Evolutionary conservation across 2,888 invertebrate genomes (phyloP), one percentile per base, ranked within the genome.

Genomic region (Drosophila colorata): DNA sequence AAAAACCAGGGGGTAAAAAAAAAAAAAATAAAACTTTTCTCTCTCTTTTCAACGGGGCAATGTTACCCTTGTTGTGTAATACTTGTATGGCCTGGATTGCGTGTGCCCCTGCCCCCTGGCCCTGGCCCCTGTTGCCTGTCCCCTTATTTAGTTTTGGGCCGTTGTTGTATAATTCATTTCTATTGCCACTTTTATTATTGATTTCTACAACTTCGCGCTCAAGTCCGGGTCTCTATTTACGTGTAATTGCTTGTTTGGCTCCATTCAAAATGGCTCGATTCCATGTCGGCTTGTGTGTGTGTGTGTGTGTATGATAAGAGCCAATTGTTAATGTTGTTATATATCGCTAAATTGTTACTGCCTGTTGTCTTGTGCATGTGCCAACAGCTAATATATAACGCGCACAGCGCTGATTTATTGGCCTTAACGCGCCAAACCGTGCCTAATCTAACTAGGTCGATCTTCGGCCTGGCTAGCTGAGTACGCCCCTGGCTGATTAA

Each of bases 41-140:
- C 53, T 37, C 35, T 25, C 38, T 58, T 57, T 56, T 56, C 35
- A 38, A 46, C 47, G 59, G 73, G 58, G 67, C 84, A 84, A 74
- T 75, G 65, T 81, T 87, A 85, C 81, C 87, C 87, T 81, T 78
- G 82, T 87, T 82, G 76, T 78, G 82, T 85, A 82, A 87, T 75
- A 43, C 35, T 65, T 63, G 65, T 63, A 55, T 65, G 78, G 18
- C 69, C 66, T 67, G 61, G 64, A 73, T 82, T 82, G 88, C 88
- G 73, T 82, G 87, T 64, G 43, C 31, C 41, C 41, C 38, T 31
- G n/a, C n/a, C 35, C 28, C 41, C 51, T 13, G n/a, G 43, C 28
- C 41, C 51, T 13, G n/a, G 43, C 31, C 33, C 53, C 20, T 13
- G 9, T 31, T 20, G n/a, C 14, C 18, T 13, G 18, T 52, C 14